These are phyloP conservation scores for Thysanoteuthis rhombus DNA, from an alignment of 2,888 invertebrate species.

Conservation along the genomic window DNA sequence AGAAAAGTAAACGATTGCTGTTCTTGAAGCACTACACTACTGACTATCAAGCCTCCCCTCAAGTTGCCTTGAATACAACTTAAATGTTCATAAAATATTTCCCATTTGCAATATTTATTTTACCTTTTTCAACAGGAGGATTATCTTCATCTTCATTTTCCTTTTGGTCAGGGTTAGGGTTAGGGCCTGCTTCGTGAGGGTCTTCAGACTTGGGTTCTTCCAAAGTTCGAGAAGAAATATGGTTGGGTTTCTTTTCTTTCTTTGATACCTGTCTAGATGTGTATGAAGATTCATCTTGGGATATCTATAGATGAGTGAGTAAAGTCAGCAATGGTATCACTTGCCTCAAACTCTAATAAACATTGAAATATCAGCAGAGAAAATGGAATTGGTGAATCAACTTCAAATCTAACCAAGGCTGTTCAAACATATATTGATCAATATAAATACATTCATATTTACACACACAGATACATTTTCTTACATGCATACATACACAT, in stretches of 20 bases:
- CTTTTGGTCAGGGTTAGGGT: neutral
- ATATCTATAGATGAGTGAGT: neutral
- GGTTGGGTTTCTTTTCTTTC: neutral
- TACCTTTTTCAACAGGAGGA: neutral
- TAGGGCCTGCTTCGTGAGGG: neutral
- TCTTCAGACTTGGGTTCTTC: neutral
- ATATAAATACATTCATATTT: too few relatives aligned
- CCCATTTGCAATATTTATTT: neutral
- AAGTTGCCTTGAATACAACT: too few relatives aligned
- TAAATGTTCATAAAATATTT: neutral
- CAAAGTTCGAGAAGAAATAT: neutral
- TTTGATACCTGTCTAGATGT: neutral
- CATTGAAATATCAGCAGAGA: too few relatives aligned
- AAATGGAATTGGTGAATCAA: too few relatives aligned
- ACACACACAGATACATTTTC: too few relatives aligned
- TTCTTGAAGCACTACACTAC: too few relatives aligned
- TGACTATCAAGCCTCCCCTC: too few relatives aligned
- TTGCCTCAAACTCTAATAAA: too few relatives aligned
- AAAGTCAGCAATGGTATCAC: neutral
- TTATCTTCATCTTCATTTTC: neutral
- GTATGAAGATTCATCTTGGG: neutral
- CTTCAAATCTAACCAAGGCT: too few relatives aligned
- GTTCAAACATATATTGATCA: too few relatives aligned
- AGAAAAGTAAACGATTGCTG: too few relatives aligned
- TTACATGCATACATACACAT: too few relatives aligned